A percentile compares a stretch with the other conserved stretches of the same genome.
Evolutionary conservation across 2,113 vertebrate species (phyloP).

Genomic region (Erythrolamprus reginae): DNA sequence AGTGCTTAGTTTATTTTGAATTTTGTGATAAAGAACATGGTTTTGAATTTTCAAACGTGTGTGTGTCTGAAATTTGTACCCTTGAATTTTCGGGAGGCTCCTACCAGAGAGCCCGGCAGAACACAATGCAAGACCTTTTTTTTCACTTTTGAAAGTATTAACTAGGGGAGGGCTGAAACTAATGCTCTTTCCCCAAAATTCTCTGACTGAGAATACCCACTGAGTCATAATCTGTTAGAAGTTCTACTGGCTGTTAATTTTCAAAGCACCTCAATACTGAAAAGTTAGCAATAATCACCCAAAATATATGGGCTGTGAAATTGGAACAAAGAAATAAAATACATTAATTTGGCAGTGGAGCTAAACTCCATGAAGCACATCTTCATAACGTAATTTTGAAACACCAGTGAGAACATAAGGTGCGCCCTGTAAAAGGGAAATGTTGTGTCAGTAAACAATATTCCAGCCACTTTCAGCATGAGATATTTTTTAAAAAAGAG

Average conservation of each 20-base stretch:
- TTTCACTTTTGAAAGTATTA: not conserved
- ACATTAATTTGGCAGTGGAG: constrained; percentile 53
- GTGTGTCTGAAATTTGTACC: too few species aligned
- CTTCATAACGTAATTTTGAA: constrained; percentile 36
- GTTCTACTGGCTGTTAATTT: constrained; percentile 50
- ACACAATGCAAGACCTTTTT: not conserved
- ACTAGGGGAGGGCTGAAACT: not conserved
- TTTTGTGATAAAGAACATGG: too few species aligned
- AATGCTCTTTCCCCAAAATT: not conserved
- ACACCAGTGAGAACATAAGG: constrained; percentile 45
- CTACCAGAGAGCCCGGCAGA: too few species aligned
- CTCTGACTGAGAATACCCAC: not conserved
- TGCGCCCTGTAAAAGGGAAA: constrained; percentile 33
- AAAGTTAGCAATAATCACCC: constrained; percentile 55
- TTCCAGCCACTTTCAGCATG: not conserved
- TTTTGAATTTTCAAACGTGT: too few species aligned
- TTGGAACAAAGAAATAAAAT: constrained; percentile 58
- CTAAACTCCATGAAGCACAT: constrained; percentile 58
- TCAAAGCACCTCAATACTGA: constrained; percentile 46
- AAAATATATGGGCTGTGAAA: constrained; percentile 53
- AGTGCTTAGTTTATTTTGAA: too few species aligned
- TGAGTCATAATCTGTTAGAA: constrained; percentile 32
- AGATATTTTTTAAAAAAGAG: constrained; percentile 6
- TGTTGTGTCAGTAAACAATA: constrained; percentile 29
- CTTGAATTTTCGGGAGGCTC: too few species aligned